Evolutionary conservation across 1,140 invertebrate species (phyloP), one percentile per base, ranked within the genome.

Genomic region (Thereuonema tuberculata): DNA sequence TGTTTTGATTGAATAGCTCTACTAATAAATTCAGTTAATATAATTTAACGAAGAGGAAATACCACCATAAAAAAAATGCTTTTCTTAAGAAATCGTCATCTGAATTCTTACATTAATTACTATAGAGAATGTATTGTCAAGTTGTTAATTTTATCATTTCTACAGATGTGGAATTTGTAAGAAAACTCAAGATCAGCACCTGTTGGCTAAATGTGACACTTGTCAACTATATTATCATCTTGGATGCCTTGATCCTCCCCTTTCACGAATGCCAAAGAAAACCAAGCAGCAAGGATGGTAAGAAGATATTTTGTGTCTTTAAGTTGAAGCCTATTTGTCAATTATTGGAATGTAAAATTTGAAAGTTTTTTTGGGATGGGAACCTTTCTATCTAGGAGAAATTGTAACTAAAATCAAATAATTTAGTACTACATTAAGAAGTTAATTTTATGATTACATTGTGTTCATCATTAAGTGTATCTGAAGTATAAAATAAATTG

Each of bases 141-240:
- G 17, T 58, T 47, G 37, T 56, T 12, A 24, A 23, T 23, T 20
- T 23, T 24, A n/a, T 3, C 15, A 46, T 15, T 31, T 37, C 63
- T 76, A 80, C 69, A 82, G 86, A 68, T 94, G 93, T 75, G 87
- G 86, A 23, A 86, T 89, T 59, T 97, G 93, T 75, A 78, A 82
- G 57, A 80, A 82, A 63, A 81, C 81, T 60, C 82, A 83, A 43
- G 87, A 92, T 74, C 89, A 89, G 65, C 89, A 93, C 75, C 74
- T 93, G 56, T 78, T 97, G 64, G 86, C 92, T 0, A 89, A 90
- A 68, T 98, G 95, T 76, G 94, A 98, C 71, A 91, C 87, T 0
- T 98, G 95, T 71, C 84, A 85, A 65, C 77, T 89, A 27, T 84
- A 89, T 72, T 98, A 96, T 76, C 95, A 98, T 77, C 75, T 96